These are phyloP conservation scores for Coluber constrictor DNA, from an alignment of 2,797 vertebrate species.

Conservation along the genomic window DNA sequence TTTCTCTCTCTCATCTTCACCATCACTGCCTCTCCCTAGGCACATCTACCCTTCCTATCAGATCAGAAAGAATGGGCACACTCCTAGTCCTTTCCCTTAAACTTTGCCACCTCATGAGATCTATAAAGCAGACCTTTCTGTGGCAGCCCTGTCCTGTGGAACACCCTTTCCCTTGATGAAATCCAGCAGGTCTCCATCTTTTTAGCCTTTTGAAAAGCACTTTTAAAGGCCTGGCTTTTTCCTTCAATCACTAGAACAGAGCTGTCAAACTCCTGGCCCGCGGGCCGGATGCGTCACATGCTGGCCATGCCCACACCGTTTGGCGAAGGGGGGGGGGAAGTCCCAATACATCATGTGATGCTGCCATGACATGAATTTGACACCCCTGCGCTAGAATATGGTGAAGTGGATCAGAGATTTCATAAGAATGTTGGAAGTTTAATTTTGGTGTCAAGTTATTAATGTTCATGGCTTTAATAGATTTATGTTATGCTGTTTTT, in stretches of 20 bases:
- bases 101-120: background rate
- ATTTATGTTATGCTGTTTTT: background rate
- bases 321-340: no score
- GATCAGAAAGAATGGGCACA: background rate
- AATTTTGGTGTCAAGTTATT: background rate
- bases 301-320: no score
- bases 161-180: background rate
- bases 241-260: background rate
- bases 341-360: no score
- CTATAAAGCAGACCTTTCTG: background rate
- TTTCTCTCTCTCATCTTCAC: background rate
- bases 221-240: background rate
- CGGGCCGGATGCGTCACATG: no score
- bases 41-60: background rate
- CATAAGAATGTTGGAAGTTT: background rate
- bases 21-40: background rate
- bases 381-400: background rate
- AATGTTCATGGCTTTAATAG: background rate
- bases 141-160: background rate
- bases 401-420: background rate
- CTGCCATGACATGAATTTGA: no score
- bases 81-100: background rate
- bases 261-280: no score
- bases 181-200: background rate
- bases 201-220: background rate